A percentile compares a stretch with the other conserved stretches of the same genome.
Conservation (phyloP, 2,888 invertebrate genomes). For the Dysmachus trigonus region DNA sequence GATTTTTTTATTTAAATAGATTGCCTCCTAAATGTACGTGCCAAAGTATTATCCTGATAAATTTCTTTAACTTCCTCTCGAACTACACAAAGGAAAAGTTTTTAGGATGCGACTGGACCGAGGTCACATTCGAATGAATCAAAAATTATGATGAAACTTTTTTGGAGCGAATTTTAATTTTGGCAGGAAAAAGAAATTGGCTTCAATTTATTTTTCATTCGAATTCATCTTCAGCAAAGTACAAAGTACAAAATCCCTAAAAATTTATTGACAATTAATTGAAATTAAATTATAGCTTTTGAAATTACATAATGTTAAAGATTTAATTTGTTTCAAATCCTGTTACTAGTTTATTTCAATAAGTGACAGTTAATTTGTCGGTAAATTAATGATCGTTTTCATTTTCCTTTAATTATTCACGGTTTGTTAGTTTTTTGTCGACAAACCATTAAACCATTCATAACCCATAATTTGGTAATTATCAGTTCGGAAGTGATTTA, state of each 20-base stretch:
- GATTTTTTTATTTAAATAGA: neutral
- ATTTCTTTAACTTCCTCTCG: neutral
- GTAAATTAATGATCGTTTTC: neutral
- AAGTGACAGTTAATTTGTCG: neutral
- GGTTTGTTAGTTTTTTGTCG: neutral
- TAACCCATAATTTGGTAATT: neutral
- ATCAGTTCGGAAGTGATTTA: neutral
- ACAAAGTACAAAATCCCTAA: neutral
- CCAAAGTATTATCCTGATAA: neutral
- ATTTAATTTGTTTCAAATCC: neutral
- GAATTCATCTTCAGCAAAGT: neutral
- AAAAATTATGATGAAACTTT: neutral
- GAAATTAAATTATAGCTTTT: neutral
- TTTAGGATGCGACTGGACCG: neutral
- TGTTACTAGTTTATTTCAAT: neutral
- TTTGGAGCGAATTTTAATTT: neutral
- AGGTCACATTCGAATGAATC: neutral
- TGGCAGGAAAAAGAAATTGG: neutral
- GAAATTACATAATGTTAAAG: neutral
- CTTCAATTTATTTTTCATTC: neutral
- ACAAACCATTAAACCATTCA: too few species aligned
- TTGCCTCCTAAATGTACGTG: neutral
- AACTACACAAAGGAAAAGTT: neutral
- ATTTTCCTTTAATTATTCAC: neutral
- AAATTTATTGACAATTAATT: neutral